Base-by-base conservation (phyloP, 2,888 invertebrate genomes). In the Synanthedon formicaeformis region DNA sequence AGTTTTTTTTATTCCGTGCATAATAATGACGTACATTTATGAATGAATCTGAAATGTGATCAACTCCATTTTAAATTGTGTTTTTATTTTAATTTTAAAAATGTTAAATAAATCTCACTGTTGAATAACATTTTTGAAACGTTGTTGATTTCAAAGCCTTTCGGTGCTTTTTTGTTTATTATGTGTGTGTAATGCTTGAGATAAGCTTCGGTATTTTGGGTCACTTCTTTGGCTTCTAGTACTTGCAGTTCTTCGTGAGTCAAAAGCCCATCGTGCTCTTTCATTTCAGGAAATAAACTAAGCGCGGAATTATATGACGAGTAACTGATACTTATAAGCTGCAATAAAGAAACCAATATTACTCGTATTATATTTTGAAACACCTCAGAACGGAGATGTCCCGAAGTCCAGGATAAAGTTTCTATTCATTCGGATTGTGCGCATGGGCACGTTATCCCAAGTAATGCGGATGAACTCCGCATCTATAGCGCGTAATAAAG, bases 261-360 rank as follows among this genome's bases (percentile, higher is more conserved):
- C 52, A 87, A 56, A 0, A 87, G 61, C 2, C 75, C 77, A 56
- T 81, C 81, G 23, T 88, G 85, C 53, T 88, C 85, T 58, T 75
- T 76, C 82, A 88, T 86, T 50, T 81, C 80, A 3, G 88, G 88
- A 57, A 86, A 88, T 3, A 88, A 65, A 58, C 88, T 88, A 10
- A 88, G 63, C 4, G 88, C 84, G 13, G 83, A 84, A 5, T 80
- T 82, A 56, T 82, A 86, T 1, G 86, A 79, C n/a, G 71, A 71
- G 58, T 86, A 77, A 52, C 73, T 75, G 41, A 87, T 74, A 53
- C 78, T 78, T 55, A 86, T 83, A 1, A 87, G 65, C 86, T 86
- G 59, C 18, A 74, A 77, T 52, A 41, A 51, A 41, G 34, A 34
- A 34, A 8, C 6, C 10, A 34, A 34, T 23, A 4, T 23, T 2